phyloP scores from a whole-genome alignment of 2,113 vertebrate species.

The Fulica atra region DNA sequence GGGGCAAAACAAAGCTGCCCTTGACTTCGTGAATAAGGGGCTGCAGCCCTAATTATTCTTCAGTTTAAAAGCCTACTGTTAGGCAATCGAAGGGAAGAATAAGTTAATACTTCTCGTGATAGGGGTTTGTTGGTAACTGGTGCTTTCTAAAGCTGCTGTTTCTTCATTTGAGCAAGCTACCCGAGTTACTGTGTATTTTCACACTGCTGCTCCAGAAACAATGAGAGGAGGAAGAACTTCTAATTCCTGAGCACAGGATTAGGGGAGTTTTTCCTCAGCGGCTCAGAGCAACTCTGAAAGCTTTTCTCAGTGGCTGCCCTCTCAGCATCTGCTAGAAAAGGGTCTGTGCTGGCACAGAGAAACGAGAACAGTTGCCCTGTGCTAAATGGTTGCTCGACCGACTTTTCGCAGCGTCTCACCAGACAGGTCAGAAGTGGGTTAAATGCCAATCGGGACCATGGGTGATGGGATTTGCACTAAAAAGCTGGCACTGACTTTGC shows the following conservation, averaged over 20 bases:
- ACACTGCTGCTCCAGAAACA: neutral
- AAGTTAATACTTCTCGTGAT: neutral
- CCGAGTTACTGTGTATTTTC: neutral
- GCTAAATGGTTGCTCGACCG: rapidly evolving
- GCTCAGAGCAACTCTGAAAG: neutral
- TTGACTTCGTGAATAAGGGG: slow-evolving; percentile 27
- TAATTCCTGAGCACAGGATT: neutral
- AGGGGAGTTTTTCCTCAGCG: neutral
- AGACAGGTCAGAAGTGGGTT: neutral
- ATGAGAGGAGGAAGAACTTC: neutral
- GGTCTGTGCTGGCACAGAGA: neutral
- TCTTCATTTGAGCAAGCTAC: neutral
- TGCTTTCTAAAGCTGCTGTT: neutral
- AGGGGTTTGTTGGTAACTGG: neutral
- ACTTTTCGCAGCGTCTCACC: neutral
- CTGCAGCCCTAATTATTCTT: slow-evolving; percentile 28
- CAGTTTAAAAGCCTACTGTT: slow-evolving; percentile 33
- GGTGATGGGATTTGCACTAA: neutral
- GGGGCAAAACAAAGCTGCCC: slow-evolving; percentile 44
- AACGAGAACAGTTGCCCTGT: neutral
- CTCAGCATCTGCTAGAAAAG: neutral
- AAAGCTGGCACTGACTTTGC: neutral
- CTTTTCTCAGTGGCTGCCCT: neutral
- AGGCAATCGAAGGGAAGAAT: neutral
- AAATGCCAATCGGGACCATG: rapidly evolving